Evolutionary conservation across 2,888 invertebrate species (phyloP).

Genomic region (Pantelozetes paolii): DNA sequence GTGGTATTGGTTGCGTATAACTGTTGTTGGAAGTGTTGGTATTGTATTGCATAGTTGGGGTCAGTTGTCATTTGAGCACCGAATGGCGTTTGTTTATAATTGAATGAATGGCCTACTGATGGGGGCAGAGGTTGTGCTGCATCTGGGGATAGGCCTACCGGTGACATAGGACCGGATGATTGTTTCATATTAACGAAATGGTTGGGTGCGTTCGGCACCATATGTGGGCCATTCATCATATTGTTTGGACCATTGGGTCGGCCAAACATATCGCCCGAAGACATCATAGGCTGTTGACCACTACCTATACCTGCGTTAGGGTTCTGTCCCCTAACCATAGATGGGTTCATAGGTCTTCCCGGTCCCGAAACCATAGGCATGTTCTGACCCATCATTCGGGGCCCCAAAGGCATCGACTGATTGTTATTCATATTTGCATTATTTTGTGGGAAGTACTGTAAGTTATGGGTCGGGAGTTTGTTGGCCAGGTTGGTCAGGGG

Average conservation of each 20-base stretch:
- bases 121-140: conserved; percentile 47
- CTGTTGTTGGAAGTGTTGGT: conserved; percentile 92
- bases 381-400: conserved; percentile 43
- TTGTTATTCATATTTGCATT: conserved; percentile 48
- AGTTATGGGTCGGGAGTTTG: conserved; percentile 66
- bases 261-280: conserved; percentile 32
- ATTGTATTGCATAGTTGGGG: conserved; percentile 89
- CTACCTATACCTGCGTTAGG: conserved; percentile 32
- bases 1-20: conserved; percentile 76
- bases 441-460: conserved; percentile 69
- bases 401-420: conserved; percentile 43
- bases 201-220: conserved; percentile 53
- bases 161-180: conserved; percentile 42
- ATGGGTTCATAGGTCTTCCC: conserved; percentile 37
- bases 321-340: conserved; percentile 41
- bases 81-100: conserved; percentile 69
- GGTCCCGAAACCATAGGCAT: conserved; percentile 45
- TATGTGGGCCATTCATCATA: conserved; percentile 37
- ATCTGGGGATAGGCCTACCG: conserved; percentile 46
- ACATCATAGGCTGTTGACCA: conserved; percentile 31
- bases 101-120: conserved; percentile 52
- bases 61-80: conserved; percentile 77
- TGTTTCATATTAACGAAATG: conserved; percentile 67
- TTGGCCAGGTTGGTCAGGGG: conserved; percentile 68
- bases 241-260: conserved; percentile 31